phyloP scores from a whole-genome alignment of 2,113 vertebrate genomes.

The Acrocephalus arundinaceus region DNA sequence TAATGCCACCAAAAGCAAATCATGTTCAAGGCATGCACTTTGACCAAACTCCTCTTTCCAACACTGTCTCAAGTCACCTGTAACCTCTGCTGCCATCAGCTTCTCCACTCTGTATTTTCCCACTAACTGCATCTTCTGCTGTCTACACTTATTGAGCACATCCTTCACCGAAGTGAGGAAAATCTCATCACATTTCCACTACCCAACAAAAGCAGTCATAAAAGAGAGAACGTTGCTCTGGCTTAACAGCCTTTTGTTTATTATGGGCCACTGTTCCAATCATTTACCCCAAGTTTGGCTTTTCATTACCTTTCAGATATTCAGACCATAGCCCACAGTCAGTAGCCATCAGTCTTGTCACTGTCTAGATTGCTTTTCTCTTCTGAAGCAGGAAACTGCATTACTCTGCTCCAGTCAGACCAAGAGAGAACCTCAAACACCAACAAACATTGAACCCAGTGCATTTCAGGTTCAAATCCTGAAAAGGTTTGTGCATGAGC shows the following conservation, averaged over 20 bases:
- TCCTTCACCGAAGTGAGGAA: not conserved
- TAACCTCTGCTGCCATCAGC: not conserved
- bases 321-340: not conserved
- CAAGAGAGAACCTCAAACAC: not conserved
- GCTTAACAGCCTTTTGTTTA: not conserved
- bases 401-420: not conserved
- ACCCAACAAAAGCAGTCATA: not conserved
- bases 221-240: not conserved
- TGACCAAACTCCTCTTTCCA: not conserved
- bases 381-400: not conserved
- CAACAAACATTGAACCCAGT: accelerated
- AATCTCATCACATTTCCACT: not conserved
- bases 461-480: not conserved
- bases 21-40: not conserved
- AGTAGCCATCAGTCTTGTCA: not conserved
- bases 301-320: not conserved
- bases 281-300: not conserved
- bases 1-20: not conserved
- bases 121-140: not conserved
- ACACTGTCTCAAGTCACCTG: not conserved
- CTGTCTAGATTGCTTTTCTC: not conserved
- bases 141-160: not conserved
- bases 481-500: not conserved
- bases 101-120: not conserved
- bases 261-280: not conserved